Evolutionary conservation across 2,888 invertebrate species (phyloP).

Genomic region (Acanthosepion lycidas): DNA sequence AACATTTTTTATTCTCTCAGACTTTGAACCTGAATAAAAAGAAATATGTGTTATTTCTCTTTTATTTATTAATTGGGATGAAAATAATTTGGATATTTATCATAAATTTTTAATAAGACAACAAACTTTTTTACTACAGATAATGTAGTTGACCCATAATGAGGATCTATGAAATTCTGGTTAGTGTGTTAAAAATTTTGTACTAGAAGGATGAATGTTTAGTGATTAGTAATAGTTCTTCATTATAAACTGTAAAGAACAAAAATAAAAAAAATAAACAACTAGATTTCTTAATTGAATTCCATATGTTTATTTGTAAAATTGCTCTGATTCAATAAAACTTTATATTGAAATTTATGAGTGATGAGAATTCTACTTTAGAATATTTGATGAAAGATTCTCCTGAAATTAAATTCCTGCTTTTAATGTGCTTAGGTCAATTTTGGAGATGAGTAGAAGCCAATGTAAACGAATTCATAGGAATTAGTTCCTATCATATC

Average conservation of each 20-base stretch:
- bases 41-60: too few relatives aligned
- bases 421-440: not conserved
- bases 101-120: too few relatives aligned
- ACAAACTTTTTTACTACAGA: too few relatives aligned
- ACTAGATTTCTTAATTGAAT: not conserved
- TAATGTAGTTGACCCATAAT: too few relatives aligned
- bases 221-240: not conserved
- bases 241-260: not conserved
- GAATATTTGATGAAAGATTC: not conserved
- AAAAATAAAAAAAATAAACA: not conserved
- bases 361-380: not conserved
- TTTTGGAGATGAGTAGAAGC: not conserved
- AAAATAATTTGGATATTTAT: too few relatives aligned
- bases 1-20: too few relatives aligned
- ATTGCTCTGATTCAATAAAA: not conserved
- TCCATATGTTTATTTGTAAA: not conserved
- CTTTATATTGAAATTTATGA: conserved; percentile 17
- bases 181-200: not conserved
- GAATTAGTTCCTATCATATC: not conserved
- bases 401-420: not conserved
- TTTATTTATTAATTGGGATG: too few relatives aligned
- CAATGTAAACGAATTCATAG: not conserved
- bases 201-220: not conserved
- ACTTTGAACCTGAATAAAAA: too few relatives aligned
- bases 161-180: too few relatives aligned